These are phyloP conservation scores for Apotomis turbidana DNA, from an alignment of 2,888 invertebrate genomes.

Conservation along the genomic window DNA sequence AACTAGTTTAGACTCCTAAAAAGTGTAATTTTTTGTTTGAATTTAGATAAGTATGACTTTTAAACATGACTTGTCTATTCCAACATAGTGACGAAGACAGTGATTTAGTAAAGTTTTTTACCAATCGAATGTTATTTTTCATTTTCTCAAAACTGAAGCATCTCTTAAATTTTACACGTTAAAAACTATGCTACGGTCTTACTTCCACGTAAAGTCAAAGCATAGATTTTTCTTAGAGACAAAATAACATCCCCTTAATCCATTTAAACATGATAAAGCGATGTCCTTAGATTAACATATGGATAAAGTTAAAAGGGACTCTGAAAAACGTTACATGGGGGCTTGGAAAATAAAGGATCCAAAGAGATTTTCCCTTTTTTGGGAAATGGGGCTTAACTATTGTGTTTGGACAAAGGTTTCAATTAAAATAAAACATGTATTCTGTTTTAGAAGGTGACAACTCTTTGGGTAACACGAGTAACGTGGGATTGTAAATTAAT, in stretches of 20 bases:
- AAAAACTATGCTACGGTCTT: constrained; percentile 25
- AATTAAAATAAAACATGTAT: constrained; percentile 56
- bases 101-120: too few relatives aligned
- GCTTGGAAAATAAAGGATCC: constrained; percentile 63
- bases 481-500: constrained; percentile 2
- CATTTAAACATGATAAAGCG: constrained; percentile 69
- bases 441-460: constrained; percentile 26
- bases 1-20: too few relatives aligned
- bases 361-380: constrained; percentile 67
- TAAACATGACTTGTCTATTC: too few relatives aligned
- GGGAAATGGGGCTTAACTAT: constrained; percentile 67
- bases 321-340: constrained; percentile 67
- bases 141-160: too few relatives aligned
- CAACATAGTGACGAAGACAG: too few relatives aligned
- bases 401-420: constrained; percentile 67
- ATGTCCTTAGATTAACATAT: constrained; percentile 74
- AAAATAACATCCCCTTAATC: constrained; percentile 65
- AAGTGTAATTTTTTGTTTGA: too few relatives aligned
- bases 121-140: too few relatives aligned
- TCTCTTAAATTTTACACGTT: too few relatives aligned
- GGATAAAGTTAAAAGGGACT: constrained; percentile 73
- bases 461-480: constrained; percentile 42
- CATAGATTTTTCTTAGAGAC: constrained; percentile 52
- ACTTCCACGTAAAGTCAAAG: constrained; percentile 42
- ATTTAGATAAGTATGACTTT: too few relatives aligned